Conservation (phyloP, 2,888 invertebrate genomes). For the Lampropteryx suffumata region DNA sequence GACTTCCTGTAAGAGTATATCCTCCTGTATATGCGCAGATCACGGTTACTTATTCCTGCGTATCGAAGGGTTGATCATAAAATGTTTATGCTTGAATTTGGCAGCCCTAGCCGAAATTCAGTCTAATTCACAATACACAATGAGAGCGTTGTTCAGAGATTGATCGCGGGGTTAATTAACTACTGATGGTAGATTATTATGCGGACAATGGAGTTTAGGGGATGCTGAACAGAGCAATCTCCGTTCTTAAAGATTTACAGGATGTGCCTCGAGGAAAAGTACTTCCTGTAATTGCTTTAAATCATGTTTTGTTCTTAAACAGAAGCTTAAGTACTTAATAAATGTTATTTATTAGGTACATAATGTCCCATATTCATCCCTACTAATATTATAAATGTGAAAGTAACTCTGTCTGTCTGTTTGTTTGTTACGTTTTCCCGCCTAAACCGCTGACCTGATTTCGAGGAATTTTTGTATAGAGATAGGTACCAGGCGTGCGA, state of each 20-base stretch:
- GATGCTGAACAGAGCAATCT: slow-evolving; percentile 3
- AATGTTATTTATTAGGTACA: too few relatives aligned
- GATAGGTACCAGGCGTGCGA: too few relatives aligned
- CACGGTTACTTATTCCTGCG: neutral
- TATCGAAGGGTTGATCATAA: slow-evolving; percentile 4
- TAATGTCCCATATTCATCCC: too few relatives aligned
- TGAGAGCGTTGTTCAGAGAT: slow-evolving; percentile 38
- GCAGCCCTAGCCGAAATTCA: slow-evolving; percentile 28
- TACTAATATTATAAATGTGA: too few relatives aligned
- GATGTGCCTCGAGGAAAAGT: too few relatives aligned
- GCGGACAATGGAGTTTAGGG: slow-evolving; percentile 14
- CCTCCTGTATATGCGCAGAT: neutral
- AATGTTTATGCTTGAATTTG: slow-evolving; percentile 4
- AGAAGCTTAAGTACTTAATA: too few relatives aligned
- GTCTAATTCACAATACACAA: slow-evolving; percentile 35
- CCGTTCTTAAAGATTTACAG: neutral
- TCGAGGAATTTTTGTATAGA: too few relatives aligned
- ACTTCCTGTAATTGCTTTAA: too few relatives aligned
- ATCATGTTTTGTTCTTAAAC: too few relatives aligned
- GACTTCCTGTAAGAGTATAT: neutral
- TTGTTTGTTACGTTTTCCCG: too few relatives aligned
- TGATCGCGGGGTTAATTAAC: slow-evolving; percentile 48
- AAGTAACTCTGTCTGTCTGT: too few relatives aligned
- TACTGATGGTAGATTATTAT: slow-evolving; percentile 29
- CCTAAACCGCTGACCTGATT: too few relatives aligned